phyloP scores from a whole-genome alignment of 2,113 vertebrate species.

The Myrmecobius fasciatus region DNA sequence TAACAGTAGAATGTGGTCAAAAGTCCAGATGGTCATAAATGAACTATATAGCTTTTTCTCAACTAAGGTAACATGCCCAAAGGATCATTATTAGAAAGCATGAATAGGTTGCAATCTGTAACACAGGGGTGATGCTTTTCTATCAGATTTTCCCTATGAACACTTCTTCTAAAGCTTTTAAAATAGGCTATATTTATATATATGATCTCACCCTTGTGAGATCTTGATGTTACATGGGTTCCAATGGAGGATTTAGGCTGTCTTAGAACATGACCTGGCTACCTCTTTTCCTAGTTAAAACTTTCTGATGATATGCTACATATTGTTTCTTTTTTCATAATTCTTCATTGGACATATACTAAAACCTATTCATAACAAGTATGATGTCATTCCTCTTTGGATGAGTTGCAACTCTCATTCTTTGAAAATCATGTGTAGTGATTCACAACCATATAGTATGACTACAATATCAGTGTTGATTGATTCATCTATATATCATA shows the following conservation, averaged over 20 bases:
- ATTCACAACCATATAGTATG: neutral
- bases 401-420: neutral
- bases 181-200: neutral
- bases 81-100: neutral
- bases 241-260: neutral
- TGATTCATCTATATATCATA: neutral
- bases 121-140: neutral
- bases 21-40: neutral
- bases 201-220: neutral
- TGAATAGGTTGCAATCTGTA: neutral
- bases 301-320: neutral
- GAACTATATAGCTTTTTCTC: neutral
- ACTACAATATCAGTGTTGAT: neutral
- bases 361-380: neutral
- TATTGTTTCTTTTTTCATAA: neutral
- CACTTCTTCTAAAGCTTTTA: neutral
- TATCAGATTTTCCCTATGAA: neutral
- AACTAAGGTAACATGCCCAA: neutral
- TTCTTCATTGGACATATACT: neutral
- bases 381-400: neutral
- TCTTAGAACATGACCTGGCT: neutral
- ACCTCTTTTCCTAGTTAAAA: neutral
- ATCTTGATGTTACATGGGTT: neutral
- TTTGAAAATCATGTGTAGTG: neutral
- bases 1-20: neutral